Evolutionary conservation across 2,888 invertebrate genomes (phyloP).

Genomic region (Caenorhabditis uteleia): DNA sequence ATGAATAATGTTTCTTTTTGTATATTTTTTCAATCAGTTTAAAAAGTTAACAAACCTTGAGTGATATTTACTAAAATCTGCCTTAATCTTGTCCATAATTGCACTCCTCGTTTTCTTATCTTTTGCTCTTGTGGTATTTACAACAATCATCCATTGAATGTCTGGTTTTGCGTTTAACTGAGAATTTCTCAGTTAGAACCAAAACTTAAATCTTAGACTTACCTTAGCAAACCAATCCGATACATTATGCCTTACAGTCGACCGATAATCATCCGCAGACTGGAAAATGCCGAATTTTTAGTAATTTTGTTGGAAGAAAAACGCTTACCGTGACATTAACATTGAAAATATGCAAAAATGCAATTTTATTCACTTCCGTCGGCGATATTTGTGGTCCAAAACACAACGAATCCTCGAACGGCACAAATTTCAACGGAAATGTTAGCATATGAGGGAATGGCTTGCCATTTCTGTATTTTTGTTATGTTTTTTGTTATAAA

Average conservation of each 20-base stretch:
- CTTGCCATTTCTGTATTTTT: constrained; percentile 42
- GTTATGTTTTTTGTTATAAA: neutral
- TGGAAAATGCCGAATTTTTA: constrained; percentile 19
- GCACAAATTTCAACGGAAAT: constrained; percentile 54
- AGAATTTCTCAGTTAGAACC: no score
- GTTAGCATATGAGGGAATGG: constrained; percentile 46
- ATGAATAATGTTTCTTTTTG: neutral
- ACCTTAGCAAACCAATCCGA: constrained; percentile 66
- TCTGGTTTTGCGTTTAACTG: constrained; percentile 48
- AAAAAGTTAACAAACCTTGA: constrained; percentile 22
- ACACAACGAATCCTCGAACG: constrained; percentile 50
- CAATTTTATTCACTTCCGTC: constrained; percentile 39
- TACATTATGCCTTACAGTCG: constrained; percentile 58
- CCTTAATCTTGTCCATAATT: constrained; percentile 61
- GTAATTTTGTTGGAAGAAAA: neutral
- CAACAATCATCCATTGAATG: constrained; percentile 64
- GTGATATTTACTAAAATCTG: constrained; percentile 56
- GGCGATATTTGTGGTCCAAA: constrained; percentile 41
- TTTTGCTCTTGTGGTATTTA: constrained; percentile 59
- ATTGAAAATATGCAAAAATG: constrained; percentile 64
- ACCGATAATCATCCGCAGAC: constrained; percentile 64
- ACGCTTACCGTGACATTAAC: constrained; percentile 51
- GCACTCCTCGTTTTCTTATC: constrained; percentile 60
- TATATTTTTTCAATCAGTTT: neutral
- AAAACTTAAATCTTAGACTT: no score